Percentiles rank a stretch among this genome's conserved stretches.
Conservation (phyloP, 2,113 vertebrate species). For the Brienomyrus brachyistius region DNA sequence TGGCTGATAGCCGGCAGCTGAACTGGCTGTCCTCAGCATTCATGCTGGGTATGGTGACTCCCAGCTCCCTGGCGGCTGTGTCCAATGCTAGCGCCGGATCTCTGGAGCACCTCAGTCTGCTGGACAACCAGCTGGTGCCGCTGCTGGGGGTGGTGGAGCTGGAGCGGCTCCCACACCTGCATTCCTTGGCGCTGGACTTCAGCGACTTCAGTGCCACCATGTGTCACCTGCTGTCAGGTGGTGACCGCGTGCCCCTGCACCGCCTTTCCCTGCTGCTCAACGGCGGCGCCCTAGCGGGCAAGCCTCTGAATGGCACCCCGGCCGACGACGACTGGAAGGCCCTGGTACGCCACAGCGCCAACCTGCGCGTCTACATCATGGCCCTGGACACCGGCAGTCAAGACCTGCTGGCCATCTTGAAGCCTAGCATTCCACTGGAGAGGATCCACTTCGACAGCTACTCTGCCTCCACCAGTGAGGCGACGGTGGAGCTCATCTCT, state of each 20-base stretch:
- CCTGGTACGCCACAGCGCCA: conserved; percentile 79
- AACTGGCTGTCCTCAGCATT: conserved; percentile 92
- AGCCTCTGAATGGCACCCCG: conserved; percentile 80
- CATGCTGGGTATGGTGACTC: conserved; percentile 90
- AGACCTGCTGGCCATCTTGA: conserved; percentile 87
- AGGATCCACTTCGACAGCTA: conserved; percentile 97
- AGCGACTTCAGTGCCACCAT: conserved; percentile 90
- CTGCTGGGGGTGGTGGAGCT: conserved; percentile 80
- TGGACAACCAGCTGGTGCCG: conserved; percentile 85
- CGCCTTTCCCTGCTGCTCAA: conserved; percentile 92
- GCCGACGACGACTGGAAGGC: conserved; percentile 92
- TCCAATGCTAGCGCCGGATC: conserved; percentile 83
- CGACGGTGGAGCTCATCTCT: conserved; percentile 88
- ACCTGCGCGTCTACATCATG: conserved; percentile 94
- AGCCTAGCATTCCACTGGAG: conserved; percentile 93
- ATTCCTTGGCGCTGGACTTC: conserved; percentile 89
- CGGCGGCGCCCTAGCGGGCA: conserved; percentile 79
- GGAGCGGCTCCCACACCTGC: conserved; percentile 80
- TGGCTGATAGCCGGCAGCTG: conserved; percentile 89
- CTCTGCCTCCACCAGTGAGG: conserved; percentile 79
- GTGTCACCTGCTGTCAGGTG: conserved; percentile 80
- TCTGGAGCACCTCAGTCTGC: conserved; percentile 87
- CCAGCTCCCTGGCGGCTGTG: conserved; percentile 80
- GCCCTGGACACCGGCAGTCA: conserved; percentile 86
- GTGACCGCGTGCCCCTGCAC: conserved; percentile 81